Evolutionary conservation across 2,113 vertebrate genomes (phyloP).

Genomic region (Furnarius figulus): DNA sequence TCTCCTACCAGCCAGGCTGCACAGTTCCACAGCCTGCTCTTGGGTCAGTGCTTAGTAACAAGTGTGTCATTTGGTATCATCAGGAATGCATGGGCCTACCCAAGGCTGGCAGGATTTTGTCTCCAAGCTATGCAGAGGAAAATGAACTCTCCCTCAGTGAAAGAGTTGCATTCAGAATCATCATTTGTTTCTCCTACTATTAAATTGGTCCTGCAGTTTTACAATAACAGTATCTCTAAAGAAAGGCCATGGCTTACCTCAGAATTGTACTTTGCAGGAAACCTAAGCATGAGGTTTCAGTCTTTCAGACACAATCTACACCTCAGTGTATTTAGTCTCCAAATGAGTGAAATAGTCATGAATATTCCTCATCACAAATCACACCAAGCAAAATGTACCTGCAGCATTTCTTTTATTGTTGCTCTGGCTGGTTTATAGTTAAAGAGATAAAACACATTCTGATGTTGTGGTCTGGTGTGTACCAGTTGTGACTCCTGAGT

Average conservation of each 20-base stretch:
- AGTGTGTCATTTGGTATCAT: background rate
- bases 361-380: background rate
- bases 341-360: background rate
- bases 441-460: background rate
- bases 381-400: background rate
- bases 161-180: background rate
- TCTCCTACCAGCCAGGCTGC: background rate
- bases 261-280: background rate
- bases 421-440: background rate
- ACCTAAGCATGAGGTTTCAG: background rate
- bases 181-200: background rate
- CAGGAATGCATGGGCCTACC: background rate
- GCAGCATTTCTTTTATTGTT: background rate
- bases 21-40: background rate
- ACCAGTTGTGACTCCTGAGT: background rate
- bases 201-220: background rate
- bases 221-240: background rate
- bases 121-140: background rate
- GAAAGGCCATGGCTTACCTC: background rate
- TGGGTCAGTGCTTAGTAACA: background rate
- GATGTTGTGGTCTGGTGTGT: background rate
- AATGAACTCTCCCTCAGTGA: background rate
- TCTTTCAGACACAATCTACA: background rate
- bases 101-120: background rate
- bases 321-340: background rate